phyloP scores from a whole-genome alignment of 2,113 vertebrate genomes.

The Scolopax mira region DNA sequence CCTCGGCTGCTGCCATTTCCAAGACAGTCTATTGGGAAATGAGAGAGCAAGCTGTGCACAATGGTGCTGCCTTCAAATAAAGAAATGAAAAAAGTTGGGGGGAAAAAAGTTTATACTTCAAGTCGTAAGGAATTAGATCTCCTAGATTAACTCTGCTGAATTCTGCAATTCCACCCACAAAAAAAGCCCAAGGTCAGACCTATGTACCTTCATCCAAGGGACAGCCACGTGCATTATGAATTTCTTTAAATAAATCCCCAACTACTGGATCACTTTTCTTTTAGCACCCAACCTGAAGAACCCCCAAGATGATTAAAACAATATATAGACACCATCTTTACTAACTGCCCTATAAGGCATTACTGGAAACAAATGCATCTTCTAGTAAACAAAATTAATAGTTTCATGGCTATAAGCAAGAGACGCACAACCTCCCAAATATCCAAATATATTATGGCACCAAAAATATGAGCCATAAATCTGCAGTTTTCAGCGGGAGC shows the following conservation, averaged over 20 bases:
- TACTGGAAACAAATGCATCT: neutral
- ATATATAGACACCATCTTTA: neutral
- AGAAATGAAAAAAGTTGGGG: neutral
- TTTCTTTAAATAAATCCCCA: neutral
- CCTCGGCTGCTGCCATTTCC: neutral
- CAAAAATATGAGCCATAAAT: too few species aligned
- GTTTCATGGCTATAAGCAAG: neutral
- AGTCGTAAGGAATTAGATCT: neutral
- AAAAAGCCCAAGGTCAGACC: fast-evolving
- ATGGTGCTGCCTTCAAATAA: neutral
- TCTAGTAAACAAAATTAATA: neutral
- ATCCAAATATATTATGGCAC: too few species aligned
- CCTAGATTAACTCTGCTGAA: neutral
- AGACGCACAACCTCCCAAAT: too few species aligned
- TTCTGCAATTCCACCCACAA: neutral
- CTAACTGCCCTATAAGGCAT: too few species aligned
- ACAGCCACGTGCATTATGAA: neutral
- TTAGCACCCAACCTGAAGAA: neutral
- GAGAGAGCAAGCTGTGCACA: neutral
- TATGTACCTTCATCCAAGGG: neutral
- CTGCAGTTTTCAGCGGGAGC: neutral
- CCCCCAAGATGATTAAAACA: fast-evolving
- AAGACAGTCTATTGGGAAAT: neutral
- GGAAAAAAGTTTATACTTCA: neutral
- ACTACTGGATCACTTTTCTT: neutral